Evolutionary conservation across 2,113 vertebrate species (phyloP).

Genomic region (Periophthalmus modestus): DNA sequence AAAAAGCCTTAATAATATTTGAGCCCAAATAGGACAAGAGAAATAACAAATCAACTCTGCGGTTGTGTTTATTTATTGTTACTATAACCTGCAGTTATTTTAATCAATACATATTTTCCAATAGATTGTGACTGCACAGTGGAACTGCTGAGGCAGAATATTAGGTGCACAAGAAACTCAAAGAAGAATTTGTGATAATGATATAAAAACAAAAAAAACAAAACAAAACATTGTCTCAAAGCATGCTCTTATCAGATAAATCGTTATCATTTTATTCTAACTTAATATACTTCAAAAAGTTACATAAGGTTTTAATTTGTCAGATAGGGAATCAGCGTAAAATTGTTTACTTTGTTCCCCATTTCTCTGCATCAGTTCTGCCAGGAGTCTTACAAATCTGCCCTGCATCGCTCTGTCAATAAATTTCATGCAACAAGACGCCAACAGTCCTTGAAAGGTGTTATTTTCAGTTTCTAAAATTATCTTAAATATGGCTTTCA

Average conservation of each 20-base stretch:
- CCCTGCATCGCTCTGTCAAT: slow-evolving; percentile 34
- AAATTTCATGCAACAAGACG: slow-evolving; percentile 12
- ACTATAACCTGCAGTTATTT: neutral
- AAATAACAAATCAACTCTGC: neutral
- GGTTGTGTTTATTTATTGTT: neutral
- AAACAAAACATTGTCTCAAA: neutral
- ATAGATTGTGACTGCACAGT: neutral
- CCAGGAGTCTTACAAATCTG: slow-evolving; percentile 39
- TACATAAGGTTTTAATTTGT: slow-evolving; percentile 44
- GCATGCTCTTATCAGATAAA: no score
- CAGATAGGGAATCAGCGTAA: slow-evolving; percentile 29
- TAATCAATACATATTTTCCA: neutral
- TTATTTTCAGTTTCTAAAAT: slow-evolving; percentile 8
- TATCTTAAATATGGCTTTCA: slow-evolving; percentile 27
- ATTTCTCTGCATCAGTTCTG: slow-evolving; percentile 28
- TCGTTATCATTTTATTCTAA: neutral
- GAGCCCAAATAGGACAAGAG: neutral
- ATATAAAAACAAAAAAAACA: no score
- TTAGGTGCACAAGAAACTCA: neutral
- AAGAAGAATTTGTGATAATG: no score
- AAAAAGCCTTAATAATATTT: slow-evolving; percentile 18
- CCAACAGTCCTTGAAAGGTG: slow-evolving; percentile 22
- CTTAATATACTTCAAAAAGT: neutral
- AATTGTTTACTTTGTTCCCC: slow-evolving; percentile 32
- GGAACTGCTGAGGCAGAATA: neutral